phyloP scores from a whole-genome alignment of 2,888 invertebrate species.

The Rhimphoctona megacephalus region DNA sequence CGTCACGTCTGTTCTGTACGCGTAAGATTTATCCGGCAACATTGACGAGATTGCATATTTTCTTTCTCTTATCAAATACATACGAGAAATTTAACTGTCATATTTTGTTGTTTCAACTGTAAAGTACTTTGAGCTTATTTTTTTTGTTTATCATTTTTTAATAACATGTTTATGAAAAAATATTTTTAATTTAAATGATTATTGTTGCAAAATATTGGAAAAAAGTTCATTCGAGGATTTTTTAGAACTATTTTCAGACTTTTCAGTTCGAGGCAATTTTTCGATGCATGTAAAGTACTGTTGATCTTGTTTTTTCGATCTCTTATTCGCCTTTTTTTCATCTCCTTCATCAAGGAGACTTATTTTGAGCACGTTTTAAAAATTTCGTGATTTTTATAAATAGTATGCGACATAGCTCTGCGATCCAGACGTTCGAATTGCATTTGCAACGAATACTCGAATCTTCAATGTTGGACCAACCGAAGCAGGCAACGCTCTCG shows the following conservation, averaged over 20 bases:
- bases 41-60: neutral
- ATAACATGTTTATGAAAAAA: neutral
- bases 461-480: slow-evolving; percentile 26
- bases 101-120: neutral
- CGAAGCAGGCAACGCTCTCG: neutral
- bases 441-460: slow-evolving; percentile 8
- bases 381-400: neutral
- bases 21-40: neutral
- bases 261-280: neutral
- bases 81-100: neutral
- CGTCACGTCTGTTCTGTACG: neutral
- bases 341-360: neutral
- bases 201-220: neutral
- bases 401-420: neutral
- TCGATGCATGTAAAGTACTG: neutral
- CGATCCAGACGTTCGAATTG: slow-evolving; percentile 24
- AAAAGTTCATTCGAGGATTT: neutral
- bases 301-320: neutral
- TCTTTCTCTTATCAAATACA: neutral
- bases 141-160: neutral
- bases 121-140: neutral
- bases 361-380: neutral
- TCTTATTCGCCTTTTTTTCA: neutral
- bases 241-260: neutral
- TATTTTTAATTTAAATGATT: too few relatives aligned